Percentiles rank a stretch among this genome's conserved stretches.
Evolutionary conservation across 2,888 invertebrate species (phyloP).

Genomic region (Atherix ibis): DNA sequence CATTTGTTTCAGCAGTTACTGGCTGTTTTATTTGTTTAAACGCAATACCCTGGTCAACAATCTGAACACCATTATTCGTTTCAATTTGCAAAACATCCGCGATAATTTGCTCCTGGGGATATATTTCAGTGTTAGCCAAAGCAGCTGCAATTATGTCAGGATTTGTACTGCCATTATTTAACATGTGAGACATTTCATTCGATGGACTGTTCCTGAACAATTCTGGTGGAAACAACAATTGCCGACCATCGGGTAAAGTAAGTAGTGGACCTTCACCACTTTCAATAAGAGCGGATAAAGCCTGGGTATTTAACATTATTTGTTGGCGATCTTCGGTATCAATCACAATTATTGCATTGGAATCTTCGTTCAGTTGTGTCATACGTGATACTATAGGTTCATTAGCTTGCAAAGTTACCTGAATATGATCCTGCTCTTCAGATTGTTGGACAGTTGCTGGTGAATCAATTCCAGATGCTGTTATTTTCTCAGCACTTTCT

Average conservation of each 20-base stretch:
- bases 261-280: constrained; percentile 12
- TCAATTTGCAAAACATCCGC: constrained; percentile 15
- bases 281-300: constrained; percentile 8
- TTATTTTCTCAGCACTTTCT: not conserved
- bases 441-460: constrained; percentile 4
- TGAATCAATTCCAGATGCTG: not conserved
- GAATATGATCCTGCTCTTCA: constrained; percentile 5
- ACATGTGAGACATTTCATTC: constrained; percentile 8
- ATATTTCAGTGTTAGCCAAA: constrained; percentile 56
- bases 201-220: constrained; percentile 16
- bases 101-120: constrained; percentile 36
- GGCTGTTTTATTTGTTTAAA: constrained; percentile 19
- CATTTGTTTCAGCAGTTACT: constrained; percentile 40
- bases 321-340: constrained; percentile 9
- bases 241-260: constrained; percentile 20
- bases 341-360: constrained; percentile 8
- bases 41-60: constrained; percentile 10
- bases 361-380: constrained; percentile 3
- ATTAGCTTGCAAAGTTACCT: constrained; percentile 6
- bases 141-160: constrained; percentile 62
- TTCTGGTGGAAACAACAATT: constrained; percentile 19
- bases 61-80: constrained; percentile 12
- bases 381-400: constrained; percentile 6
- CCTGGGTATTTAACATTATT: constrained; percentile 8
- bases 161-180: constrained; percentile 21